These are phyloP conservation scores for Drosophila prosaltans DNA, from an alignment of 1,140 invertebrate species.

Conservation along the genomic window DNA sequence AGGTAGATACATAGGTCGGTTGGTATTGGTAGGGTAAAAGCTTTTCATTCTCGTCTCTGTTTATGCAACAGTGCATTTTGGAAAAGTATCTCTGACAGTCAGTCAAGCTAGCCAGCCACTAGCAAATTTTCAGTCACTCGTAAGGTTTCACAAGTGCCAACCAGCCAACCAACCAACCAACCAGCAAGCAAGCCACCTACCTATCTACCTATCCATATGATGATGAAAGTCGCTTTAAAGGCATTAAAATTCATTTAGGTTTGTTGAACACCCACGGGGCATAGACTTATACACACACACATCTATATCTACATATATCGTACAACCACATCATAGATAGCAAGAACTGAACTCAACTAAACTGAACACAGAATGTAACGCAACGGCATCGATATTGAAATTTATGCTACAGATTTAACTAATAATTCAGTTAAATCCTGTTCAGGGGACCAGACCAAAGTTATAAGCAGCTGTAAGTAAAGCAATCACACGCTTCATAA, in stretches of 20 bases:
- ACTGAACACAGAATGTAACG: slow-evolving; percentile 5
- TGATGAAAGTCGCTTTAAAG: slow-evolving; percentile 62
- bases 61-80: slow-evolving; percentile 77
- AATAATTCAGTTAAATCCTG: slow-evolving; percentile 80
- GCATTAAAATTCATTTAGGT: slow-evolving; percentile 80
- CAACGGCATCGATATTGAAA: slow-evolving; percentile 75
- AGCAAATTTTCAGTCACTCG: too few species aligned
- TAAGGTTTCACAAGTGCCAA: slow-evolving; percentile 23
- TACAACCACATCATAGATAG: not conserved
- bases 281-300: not conserved
- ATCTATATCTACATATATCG: not conserved
- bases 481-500: slow-evolving; percentile 81
- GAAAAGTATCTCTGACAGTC: slow-evolving; percentile 60
- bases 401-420: slow-evolving; percentile 78
- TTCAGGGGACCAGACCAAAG: slow-evolving; percentile 53
- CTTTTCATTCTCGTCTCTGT: slow-evolving; percentile 64
- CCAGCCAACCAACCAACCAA: slow-evolving; percentile 11
- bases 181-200: slow-evolving; percentile 8
- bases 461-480: slow-evolving; percentile 69
- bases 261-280: slow-evolving; percentile 42
- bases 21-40: slow-evolving; percentile 29
- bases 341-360: slow-evolving; percentile 5
- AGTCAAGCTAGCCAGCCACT: slow-evolving; percentile 10
- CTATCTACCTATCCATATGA: slow-evolving; percentile 49
- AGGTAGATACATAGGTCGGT: not conserved